Percentiles rank a stretch among this genome's conserved stretches.
phyloP scores from a whole-genome alignment of 2,113 vertebrate genomes.

The Aldabrachelys gigantea region DNA sequence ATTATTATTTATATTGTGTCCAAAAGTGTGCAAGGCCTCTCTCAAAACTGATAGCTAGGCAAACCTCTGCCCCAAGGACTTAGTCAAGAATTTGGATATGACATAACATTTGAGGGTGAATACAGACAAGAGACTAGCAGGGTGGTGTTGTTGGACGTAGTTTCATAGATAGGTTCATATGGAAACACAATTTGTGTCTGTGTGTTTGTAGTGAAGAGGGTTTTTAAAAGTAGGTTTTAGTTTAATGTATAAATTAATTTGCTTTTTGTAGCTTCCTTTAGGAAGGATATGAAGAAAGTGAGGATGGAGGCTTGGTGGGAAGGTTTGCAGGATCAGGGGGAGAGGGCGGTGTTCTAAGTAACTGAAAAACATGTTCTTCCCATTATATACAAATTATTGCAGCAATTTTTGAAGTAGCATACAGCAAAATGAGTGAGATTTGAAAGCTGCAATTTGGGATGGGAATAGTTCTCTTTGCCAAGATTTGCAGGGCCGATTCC shows the following conservation, averaged over 20 bases:
- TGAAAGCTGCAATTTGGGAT: background rate
- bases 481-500: background rate
- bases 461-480: background rate
- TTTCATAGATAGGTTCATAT: background rate
- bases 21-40: background rate
- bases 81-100: background rate
- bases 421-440: background rate
- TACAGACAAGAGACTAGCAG: background rate
- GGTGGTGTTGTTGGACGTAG: background rate
- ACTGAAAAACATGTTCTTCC: background rate
- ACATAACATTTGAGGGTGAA: background rate
- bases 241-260: background rate
- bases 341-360: background rate
- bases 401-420: background rate
- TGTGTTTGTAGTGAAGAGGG: fast-evolving
- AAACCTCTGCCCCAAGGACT: background rate
- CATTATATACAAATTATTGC: background rate
- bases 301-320: background rate
- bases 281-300: background rate
- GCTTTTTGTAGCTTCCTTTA: background rate
- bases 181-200: background rate
- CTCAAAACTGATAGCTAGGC: background rate
- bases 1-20: background rate
- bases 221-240: background rate
- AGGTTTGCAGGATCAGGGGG: background rate